A percentile compares a stretch with the other conserved stretches of the same genome.
Conservation (phyloP, 1,140 invertebrate species). For the Nasonia vitripennis region DNA sequence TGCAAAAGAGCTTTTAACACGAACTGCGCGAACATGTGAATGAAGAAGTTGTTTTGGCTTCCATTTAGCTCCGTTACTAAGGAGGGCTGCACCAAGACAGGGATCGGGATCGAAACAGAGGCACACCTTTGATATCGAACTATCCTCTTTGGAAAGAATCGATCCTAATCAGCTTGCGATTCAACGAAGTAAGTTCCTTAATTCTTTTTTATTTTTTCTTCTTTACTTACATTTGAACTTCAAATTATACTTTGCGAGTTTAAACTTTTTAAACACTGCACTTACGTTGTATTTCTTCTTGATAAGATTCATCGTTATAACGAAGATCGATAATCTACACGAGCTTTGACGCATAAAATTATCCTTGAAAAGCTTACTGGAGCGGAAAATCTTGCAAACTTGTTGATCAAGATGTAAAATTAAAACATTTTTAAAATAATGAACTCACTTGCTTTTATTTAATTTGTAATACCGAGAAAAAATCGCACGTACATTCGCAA, state of each 20-base stretch:
- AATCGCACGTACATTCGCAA: not conserved
- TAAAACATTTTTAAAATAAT: not conserved
- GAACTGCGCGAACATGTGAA: not conserved
- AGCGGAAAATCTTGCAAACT: not conserved
- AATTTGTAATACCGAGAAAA: not conserved
- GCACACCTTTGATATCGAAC: slow-evolving; percentile 63
- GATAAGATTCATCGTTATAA: too few species aligned
- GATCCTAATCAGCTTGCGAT: slow-evolving; percentile 58
- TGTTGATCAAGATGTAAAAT: not conserved
- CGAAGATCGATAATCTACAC: too few species aligned
- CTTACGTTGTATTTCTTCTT: too few species aligned
- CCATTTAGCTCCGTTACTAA: slow-evolving; percentile 66
- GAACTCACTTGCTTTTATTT: not conserved
- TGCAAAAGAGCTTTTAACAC: slow-evolving; percentile 24
- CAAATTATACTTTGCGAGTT: too few species aligned
- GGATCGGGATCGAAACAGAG: slow-evolving; percentile 59
- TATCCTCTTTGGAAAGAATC: slow-evolving; percentile 58
- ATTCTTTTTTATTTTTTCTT: slow-evolving; percentile 25
- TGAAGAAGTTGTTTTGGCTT: slow-evolving; percentile 55
- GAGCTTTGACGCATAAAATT: not conserved
- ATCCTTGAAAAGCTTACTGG: not conserved
- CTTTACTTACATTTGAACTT: not conserved
- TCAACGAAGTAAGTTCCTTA: slow-evolving; percentile 64
- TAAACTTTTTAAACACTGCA: too few species aligned
- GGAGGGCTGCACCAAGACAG: slow-evolving; percentile 64